Percentiles rank a stretch among this genome's conserved stretches.
phyloP scores from a whole-genome alignment of 2,113 vertebrate species.

The Pogona vitticeps region DNA sequence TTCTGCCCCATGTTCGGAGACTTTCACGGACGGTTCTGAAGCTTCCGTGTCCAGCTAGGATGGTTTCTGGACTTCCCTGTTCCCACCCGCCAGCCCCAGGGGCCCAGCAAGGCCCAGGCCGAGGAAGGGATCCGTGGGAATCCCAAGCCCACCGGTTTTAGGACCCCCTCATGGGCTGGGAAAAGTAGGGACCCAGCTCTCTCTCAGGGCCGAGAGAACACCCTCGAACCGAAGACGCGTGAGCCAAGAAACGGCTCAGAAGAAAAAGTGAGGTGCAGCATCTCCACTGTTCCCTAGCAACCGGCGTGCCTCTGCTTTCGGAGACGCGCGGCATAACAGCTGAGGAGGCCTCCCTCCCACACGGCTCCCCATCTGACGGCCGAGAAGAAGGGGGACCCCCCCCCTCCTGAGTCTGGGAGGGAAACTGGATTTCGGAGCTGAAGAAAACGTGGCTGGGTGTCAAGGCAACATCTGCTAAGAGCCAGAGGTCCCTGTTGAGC shows the following conservation, averaged over 20 bases:
- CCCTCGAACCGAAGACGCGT: not conserved
- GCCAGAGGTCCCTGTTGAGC: not conserved
- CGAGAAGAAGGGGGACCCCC: constrained; percentile 62
- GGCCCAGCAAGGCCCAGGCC: too few relatives aligned
- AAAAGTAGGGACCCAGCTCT: too few relatives aligned
- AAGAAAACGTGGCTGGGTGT: constrained; percentile 20
- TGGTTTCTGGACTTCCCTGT: too few relatives aligned
- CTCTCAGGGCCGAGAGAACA: too few relatives aligned
- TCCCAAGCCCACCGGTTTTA: too few relatives aligned
- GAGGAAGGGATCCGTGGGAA: too few relatives aligned
- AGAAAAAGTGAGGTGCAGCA: constrained; percentile 52
- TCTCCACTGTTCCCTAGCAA: constrained; percentile 76
- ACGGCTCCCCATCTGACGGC: constrained; percentile 65
- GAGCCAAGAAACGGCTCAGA: constrained; percentile 54
- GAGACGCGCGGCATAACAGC: constrained; percentile 54
- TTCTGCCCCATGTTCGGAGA: too few relatives aligned
- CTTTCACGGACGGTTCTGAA: too few relatives aligned
- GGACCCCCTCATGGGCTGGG: too few relatives aligned
- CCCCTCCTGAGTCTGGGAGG: too few relatives aligned
- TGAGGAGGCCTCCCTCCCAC: constrained; percentile 59
- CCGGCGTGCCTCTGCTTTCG: constrained; percentile 67
- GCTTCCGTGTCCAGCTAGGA: too few relatives aligned
- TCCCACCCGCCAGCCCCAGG: too few relatives aligned
- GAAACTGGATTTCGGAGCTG: constrained; percentile 23
- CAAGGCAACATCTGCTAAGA: constrained; percentile 19